Evolutionary conservation across 2,888 invertebrate genomes (phyloP).

Genomic region (Rotaria sp.): DNA sequence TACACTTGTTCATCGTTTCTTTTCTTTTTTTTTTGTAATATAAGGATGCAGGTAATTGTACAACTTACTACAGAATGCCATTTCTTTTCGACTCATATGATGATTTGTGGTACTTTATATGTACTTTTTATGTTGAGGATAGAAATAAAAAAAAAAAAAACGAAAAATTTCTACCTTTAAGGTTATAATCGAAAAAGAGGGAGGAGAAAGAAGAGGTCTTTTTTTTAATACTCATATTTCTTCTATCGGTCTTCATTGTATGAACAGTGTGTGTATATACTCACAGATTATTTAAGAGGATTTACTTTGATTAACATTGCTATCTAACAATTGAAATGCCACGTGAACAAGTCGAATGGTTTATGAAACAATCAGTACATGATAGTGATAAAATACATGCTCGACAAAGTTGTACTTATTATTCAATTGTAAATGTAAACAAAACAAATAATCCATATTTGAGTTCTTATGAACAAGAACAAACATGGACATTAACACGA

Average conservation of each 20-base stretch:
- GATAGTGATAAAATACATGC: neutral
- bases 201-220: neutral
- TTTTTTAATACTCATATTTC: neutral
- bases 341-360: neutral
- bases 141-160: neutral
- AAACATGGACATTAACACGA: conserved; percentile 22
- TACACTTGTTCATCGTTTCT: neutral
- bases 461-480: neutral
- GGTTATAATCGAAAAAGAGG: neutral
- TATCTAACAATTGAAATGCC: neutral
- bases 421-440: neutral
- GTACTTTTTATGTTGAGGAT: neutral
- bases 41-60: neutral
- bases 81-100: neutral
- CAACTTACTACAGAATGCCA: neutral
- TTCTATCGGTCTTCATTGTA: neutral
- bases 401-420: neutral
- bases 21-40: neutral
- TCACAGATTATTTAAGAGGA: neutral
- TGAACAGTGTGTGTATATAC: neutral
- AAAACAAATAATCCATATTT: neutral
- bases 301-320: neutral
- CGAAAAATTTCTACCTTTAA: neutral
- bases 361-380: neutral
- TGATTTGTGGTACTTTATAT: neutral